These are phyloP conservation scores for Acanthurus leucopareius DNA, from an alignment of 2,797 vertebrate species.

Conservation along the genomic window DNA sequence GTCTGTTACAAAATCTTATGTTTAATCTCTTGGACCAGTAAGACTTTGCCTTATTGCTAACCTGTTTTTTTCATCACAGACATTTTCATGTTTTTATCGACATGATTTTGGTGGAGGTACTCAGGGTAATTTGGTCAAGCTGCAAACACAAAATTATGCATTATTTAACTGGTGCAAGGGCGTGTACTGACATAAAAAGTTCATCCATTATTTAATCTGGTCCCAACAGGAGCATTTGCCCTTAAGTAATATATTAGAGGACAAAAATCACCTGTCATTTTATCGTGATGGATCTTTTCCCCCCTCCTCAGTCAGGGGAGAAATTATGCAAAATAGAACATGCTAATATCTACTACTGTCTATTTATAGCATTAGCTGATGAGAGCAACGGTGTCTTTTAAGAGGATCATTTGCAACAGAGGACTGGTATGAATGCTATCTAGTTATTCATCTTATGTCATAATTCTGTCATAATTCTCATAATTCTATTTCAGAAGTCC, in stretches of 20 bases:
- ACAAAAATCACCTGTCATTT: neutral
- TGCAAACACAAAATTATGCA: neutral
- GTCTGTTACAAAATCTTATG: neutral
- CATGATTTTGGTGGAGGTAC: neutral
- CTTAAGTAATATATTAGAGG: neutral
- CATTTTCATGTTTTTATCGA: constrained; percentile 13
- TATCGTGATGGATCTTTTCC: neutral
- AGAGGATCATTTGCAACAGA: neutral
- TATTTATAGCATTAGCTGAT: neutral
- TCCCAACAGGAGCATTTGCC: neutral
- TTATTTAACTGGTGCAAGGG: neutral
- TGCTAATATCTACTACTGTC: neutral
- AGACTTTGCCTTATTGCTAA: constrained; percentile 2
- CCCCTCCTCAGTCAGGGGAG: neutral
- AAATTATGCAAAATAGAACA: neutral
- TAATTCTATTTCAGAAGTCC: too few relatives aligned
- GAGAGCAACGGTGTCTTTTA: constrained; percentile 1
- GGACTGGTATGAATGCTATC: neutral
- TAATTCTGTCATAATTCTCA: too few relatives aligned
- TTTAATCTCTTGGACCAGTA: neutral
- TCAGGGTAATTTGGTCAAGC: neutral
- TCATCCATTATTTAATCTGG: neutral
- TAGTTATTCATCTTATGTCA: neutral
- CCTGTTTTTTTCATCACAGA: constrained; percentile 5
- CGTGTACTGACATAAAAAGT: neutral